These are phyloP conservation scores for Rhinogobio ventralis DNA, from an alignment of 2,797 vertebrate genomes.

Conservation along the genomic window DNA sequence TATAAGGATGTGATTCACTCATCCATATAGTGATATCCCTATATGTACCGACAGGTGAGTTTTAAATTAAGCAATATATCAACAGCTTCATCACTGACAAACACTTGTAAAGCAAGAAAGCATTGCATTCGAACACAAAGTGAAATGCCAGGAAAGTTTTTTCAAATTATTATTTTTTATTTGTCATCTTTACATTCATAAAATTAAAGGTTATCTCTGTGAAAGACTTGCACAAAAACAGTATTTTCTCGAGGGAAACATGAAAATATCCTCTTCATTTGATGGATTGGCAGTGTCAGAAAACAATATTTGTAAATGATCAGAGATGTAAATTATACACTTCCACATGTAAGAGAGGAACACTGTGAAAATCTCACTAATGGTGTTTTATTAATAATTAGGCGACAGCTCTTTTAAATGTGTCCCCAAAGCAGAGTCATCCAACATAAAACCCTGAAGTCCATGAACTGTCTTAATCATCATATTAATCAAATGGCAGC, in stretches of 20 bases:
- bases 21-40: no score
- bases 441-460: neutral
- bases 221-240: neutral
- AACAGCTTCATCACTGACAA: neutral
- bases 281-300: neutral
- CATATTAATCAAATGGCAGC: neutral
- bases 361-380: constrained; percentile 22
- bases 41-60: neutral
- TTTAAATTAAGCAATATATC: neutral
- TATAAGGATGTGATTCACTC: no score
- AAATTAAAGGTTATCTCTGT: constrained; percentile 23
- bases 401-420: constrained; percentile 21
- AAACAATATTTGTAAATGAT: constrained; percentile 18
- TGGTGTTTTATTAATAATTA: constrained; percentile 23
- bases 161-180: neutral
- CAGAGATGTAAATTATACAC: neutral
- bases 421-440: neutral
- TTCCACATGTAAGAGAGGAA: neutral
- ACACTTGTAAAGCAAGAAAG: neutral
- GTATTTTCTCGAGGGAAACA: neutral
- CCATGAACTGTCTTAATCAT: neutral
- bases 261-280: neutral
- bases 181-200: constrained; percentile 28
- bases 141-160: neutral
- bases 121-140: neutral